Conservation (phyloP, 1,140 invertebrate genomes). For the Harpegnathos saltator region DNA sequence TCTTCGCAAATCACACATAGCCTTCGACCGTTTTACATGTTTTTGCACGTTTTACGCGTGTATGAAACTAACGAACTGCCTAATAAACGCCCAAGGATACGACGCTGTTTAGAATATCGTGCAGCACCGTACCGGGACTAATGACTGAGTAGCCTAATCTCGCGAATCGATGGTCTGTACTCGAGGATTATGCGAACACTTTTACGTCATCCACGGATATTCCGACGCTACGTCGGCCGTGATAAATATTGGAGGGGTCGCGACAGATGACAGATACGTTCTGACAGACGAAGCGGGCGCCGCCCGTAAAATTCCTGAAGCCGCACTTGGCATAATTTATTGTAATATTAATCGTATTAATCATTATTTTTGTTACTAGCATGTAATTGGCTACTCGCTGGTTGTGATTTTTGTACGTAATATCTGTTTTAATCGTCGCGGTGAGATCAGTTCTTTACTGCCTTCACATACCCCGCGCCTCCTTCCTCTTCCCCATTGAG, state of each 20-base stretch:
- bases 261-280: constrained; percentile 44
- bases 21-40: neutral
- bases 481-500: neutral
- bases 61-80: constrained; percentile 38
- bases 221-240: neutral
- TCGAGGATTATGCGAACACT: neutral
- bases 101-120: neutral
- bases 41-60: neutral
- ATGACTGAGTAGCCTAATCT: neutral
- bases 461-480: neutral
- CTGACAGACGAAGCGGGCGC: constrained; percentile 64
- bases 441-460: constrained; percentile 25
- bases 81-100: constrained; percentile 16
- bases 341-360: constrained; percentile 72
- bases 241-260: constrained; percentile 14
- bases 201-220: neutral
- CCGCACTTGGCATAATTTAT: constrained; percentile 76
- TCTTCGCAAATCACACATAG: neutral
- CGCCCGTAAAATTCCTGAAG: constrained; percentile 75
- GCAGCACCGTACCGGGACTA: neutral
- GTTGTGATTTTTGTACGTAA: constrained; percentile 75
- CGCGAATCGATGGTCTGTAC: neutral
- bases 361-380: constrained; percentile 74
- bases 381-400: constrained; percentile 76
- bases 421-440: constrained; percentile 39